Percentiles rank a stretch among this genome's conserved stretches.
These are phyloP conservation scores for Eumerus sabulonum DNA, from an alignment of 2,888 invertebrate species.

Conservation along the genomic window DNA sequence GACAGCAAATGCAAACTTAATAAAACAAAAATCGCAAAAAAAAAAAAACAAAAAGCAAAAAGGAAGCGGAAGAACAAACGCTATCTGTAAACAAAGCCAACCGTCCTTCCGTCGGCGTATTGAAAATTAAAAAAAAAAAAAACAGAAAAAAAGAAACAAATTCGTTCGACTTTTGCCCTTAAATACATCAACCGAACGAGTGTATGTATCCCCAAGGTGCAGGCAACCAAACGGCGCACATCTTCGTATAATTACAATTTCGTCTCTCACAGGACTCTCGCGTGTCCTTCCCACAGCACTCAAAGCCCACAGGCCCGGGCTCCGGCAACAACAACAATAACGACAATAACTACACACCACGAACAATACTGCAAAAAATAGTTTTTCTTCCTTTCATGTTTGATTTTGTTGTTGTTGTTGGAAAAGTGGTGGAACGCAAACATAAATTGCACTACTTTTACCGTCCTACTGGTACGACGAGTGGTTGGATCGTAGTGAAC, in stretches of 20 bases:
- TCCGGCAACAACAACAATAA: too few relatives aligned
- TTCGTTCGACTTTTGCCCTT: not conserved
- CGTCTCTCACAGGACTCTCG: constrained; percentile 49
- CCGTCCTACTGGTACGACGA: constrained; percentile 17
- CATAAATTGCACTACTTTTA: constrained; percentile 60
- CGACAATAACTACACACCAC: constrained; percentile 11
- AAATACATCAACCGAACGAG: not conserved
- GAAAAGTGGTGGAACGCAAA: constrained; percentile 26
- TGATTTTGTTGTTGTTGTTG: constrained; percentile 40
- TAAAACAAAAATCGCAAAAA: constrained; percentile 29
- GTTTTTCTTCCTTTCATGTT: constrained; percentile 29
- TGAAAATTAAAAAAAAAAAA: constrained; percentile 47
- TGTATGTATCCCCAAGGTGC: constrained; percentile 1
- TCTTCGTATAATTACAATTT: constrained; percentile 54
- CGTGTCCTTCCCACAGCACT: constrained; percentile 34
- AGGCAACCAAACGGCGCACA: not conserved
- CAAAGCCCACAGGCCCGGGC: not conserved
- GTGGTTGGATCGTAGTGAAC: constrained; percentile 21
- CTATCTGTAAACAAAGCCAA: constrained; percentile 35
- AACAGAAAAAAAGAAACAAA: too few relatives aligned
- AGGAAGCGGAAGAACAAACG: constrained; percentile 14
- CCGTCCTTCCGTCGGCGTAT: constrained; percentile 21
- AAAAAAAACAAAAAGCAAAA: constrained; percentile 21
- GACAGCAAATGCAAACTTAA: constrained; percentile 12
- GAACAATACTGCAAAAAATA: constrained; percentile 37